Evolutionary conservation across 2,888 invertebrate species (phyloP).

Genomic region (Stenichneumon culpator): DNA sequence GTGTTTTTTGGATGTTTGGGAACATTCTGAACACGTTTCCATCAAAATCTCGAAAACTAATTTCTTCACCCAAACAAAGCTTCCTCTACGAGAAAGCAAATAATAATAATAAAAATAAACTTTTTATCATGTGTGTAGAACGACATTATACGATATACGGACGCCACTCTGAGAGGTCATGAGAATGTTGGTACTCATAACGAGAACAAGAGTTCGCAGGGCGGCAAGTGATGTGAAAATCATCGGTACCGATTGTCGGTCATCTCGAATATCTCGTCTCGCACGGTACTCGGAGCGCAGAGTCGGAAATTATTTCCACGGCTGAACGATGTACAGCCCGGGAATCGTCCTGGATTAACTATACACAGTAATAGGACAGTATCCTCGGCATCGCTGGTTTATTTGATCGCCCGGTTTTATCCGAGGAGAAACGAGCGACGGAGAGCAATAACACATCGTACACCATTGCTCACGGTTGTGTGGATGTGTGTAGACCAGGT

Average conservation of each 20-base stretch:
- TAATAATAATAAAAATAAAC: too few species aligned
- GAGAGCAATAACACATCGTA: constrained; percentile 52
- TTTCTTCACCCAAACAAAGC: too few species aligned
- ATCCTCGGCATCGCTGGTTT: constrained; percentile 50
- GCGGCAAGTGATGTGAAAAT: neutral
- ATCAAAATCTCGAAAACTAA: too few species aligned
- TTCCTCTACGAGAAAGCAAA: too few species aligned
- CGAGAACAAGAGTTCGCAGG: neutral
- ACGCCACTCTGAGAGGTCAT: too few species aligned
- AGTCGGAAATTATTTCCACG: constrained; percentile 46
- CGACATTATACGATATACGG: too few species aligned
- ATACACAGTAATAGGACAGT: constrained; percentile 1
- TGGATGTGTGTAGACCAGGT: constrained; percentile 5
- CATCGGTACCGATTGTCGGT: constrained; percentile 42
- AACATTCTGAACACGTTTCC: too few species aligned
- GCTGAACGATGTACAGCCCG: constrained; percentile 24
- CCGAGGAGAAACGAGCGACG: constrained; percentile 56
- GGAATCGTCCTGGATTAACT: constrained; percentile 13
- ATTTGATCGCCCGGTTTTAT: constrained; percentile 56
- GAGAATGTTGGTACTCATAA: too few species aligned
- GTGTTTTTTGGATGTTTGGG: too few species aligned
- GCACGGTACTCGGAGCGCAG: neutral
- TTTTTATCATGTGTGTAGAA: too few species aligned
- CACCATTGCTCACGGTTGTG: neutral
- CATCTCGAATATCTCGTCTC: constrained; percentile 34